Percentiles rank a stretch among this genome's conserved stretches.
These are phyloP conservation scores for Biston stratarius DNA, from an alignment of 2,888 invertebrate species.

Conservation along the genomic window DNA sequence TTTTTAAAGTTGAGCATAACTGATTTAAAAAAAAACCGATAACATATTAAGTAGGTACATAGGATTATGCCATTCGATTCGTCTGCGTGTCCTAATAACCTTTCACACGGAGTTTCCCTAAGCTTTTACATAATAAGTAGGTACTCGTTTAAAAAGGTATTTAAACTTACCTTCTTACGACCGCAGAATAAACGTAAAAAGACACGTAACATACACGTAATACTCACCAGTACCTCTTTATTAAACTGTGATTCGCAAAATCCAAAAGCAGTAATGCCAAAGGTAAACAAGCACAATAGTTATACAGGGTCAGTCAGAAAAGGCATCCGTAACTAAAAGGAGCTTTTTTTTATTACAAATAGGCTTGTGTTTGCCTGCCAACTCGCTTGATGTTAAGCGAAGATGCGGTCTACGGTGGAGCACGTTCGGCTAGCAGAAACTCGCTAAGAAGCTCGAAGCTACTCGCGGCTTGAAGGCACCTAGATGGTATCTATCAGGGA, in stretches of 20 bases:
- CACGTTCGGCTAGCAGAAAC: too few relatives aligned
- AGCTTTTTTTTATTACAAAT: not conserved
- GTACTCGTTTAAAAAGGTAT: slow-evolving; percentile 1
- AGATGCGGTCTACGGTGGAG: too few relatives aligned
- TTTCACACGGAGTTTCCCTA: slow-evolving; percentile 23
- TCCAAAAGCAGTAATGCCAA: slow-evolving; percentile 23
- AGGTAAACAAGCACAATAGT: slow-evolving; percentile 21
- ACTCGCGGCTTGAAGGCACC: too few relatives aligned
- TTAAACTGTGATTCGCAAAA: slow-evolving; percentile 1
- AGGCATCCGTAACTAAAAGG: not conserved
- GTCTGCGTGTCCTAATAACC: slow-evolving; percentile 19
- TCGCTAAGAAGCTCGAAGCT: too few relatives aligned
- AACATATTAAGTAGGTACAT: not conserved
- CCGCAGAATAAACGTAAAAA: slow-evolving; percentile 6
- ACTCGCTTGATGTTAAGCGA: too few relatives aligned
- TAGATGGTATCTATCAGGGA: too few relatives aligned
- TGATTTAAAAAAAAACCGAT: slow-evolving; percentile 1
- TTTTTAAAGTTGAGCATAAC: not conserved
- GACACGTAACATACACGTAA: slow-evolving; percentile 19
- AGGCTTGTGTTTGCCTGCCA: too few relatives aligned
- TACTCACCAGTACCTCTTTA: not conserved
- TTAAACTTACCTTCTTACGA: slow-evolving; percentile 13
- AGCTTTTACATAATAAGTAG: slow-evolving; percentile 25
- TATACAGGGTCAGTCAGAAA: not conserved
- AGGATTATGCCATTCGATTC: slow-evolving; percentile 6